phyloP scores from a whole-genome alignment of 2,113 vertebrate genomes.

The Clarias batrachus region DNA sequence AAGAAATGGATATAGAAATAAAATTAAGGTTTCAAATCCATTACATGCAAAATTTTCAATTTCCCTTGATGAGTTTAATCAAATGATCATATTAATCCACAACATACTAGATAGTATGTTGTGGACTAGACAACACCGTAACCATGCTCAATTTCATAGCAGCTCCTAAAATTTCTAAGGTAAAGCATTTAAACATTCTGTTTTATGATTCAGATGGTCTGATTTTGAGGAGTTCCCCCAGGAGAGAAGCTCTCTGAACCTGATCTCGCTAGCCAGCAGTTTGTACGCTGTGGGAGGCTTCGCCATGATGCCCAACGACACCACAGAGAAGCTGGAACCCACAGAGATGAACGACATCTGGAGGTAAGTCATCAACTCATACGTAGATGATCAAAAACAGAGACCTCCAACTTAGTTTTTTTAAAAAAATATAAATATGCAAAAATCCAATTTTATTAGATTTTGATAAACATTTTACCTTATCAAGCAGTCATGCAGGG shows the following conservation, averaged over 20 bases:
- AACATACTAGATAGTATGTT: neutral
- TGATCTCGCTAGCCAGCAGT: slow-evolving; percentile 77
- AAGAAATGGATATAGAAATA: neutral
- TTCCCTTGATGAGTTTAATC: neutral
- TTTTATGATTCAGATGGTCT: slow-evolving; percentile 80
- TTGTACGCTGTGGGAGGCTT: slow-evolving; percentile 92
- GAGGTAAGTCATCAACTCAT: slow-evolving; percentile 75
- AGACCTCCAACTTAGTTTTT: neutral
- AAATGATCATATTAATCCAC: neutral
- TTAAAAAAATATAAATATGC: neutral
- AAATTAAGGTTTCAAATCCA: neutral
- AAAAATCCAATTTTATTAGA: neutral
- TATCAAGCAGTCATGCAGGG: neutral
- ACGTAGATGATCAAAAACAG: neutral
- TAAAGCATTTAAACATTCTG: neutral
- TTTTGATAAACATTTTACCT: neutral
- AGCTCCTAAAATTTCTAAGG: neutral
- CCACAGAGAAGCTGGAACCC: slow-evolving; percentile 80
- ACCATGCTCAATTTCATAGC: neutral
- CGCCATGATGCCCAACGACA: slow-evolving; percentile 86
- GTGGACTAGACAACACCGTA: neutral
- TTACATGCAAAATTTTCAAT: neutral
- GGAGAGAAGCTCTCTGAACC: slow-evolving; percentile 88
- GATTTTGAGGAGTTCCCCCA: slow-evolving; percentile 88
- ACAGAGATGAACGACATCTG: slow-evolving; percentile 94